phyloP scores from a whole-genome alignment of 1,140 invertebrate genomes.

The Formica selysi region DNA sequence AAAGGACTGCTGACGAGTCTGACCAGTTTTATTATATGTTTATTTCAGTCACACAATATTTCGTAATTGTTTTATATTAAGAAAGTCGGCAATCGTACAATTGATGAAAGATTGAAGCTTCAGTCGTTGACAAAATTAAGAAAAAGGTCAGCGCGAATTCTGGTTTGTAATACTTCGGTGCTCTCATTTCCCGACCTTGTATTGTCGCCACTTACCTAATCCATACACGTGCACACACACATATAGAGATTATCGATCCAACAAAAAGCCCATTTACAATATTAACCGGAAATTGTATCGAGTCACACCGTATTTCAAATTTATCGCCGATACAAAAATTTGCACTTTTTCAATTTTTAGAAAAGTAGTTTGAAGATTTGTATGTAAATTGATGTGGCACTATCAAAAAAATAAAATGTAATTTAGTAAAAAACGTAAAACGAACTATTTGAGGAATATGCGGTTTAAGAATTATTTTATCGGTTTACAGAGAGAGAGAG shows the following conservation, averaged over 20 bases:
- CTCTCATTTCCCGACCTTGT: constrained; percentile 1
- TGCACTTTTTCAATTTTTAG: background rate
- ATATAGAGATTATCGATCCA: constrained; percentile 34
- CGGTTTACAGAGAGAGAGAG: background rate
- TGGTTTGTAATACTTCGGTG: constrained; percentile 2
- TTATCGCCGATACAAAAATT: background rate
- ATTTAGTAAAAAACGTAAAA: background rate
- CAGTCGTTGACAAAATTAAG: background rate
- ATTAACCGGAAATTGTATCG: background rate
- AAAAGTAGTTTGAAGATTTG: background rate
- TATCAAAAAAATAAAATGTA: background rate
- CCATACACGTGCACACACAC: background rate
- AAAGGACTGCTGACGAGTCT: constrained; percentile 1
- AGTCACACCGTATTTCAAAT: too few species aligned
- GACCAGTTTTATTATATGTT: constrained; percentile 27
- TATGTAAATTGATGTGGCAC: background rate
- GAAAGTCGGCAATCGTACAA: background rate
- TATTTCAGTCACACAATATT: background rate
- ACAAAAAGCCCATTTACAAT: background rate
- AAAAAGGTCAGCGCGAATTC: constrained; percentile 11
- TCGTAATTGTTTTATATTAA: constrained; percentile 15
- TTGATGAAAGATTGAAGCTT: constrained; percentile 25
- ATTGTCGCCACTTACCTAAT: constrained; percentile 19
- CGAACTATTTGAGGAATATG: background rate
- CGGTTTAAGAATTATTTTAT: background rate